These are phyloP conservation scores for Eidolon dupreanum DNA, from an alignment of 2,797 vertebrate species.

Conservation along the genomic window DNA sequence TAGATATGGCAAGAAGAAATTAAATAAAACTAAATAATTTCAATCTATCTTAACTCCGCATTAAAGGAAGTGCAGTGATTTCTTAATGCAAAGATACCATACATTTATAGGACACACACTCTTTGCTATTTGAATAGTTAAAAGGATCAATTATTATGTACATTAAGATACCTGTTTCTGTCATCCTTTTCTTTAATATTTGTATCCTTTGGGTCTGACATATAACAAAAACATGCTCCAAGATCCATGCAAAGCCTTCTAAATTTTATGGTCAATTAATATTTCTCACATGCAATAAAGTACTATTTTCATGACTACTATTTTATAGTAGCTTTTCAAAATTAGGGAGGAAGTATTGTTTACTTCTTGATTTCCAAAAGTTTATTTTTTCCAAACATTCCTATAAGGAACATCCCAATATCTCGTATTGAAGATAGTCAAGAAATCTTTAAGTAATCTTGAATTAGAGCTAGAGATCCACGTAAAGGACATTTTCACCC, in stretches of 20 bases:
- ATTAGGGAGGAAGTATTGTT: not conserved
- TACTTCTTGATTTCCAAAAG: not conserved
- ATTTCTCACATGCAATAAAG: not conserved
- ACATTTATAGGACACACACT: not conserved
- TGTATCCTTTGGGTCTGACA: not conserved
- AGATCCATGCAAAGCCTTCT: not conserved
- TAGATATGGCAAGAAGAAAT: not conserved
- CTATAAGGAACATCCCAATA: not conserved
- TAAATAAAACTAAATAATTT: not conserved
- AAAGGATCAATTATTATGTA: not conserved
- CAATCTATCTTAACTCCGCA: not conserved
- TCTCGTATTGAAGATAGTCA: not conserved
- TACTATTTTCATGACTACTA: not conserved
- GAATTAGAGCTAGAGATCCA: not conserved
- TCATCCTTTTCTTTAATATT: not conserved
- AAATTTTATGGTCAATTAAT: not conserved
- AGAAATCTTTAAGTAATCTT: slow-evolving; percentile 6
- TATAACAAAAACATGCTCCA: not conserved
- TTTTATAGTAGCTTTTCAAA: not conserved
- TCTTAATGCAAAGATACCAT: not conserved
- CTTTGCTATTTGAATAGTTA: not conserved
- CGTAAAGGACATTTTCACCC: not conserved
- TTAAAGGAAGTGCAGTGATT: not conserved
- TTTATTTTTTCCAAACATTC: not conserved
- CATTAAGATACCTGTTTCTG: not conserved